These are phyloP conservation scores for Chaetodon trifasciatus DNA, from an alignment of 2,797 vertebrate genomes.

Conservation along the genomic window DNA sequence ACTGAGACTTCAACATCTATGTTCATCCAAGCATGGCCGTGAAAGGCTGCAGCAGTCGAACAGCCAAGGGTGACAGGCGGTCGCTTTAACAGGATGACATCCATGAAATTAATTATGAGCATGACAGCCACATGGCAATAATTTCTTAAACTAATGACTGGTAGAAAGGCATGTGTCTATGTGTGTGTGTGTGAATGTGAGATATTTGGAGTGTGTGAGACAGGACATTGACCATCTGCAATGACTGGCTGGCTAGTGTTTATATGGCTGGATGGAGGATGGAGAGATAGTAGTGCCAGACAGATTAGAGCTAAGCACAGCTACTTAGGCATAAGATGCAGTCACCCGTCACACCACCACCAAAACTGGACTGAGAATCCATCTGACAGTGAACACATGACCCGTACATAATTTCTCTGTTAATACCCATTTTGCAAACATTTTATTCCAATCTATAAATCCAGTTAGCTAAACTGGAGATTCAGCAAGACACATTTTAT, in stretches of 20 bases:
- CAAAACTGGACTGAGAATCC: conserved; percentile 13
- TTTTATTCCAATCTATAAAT: background rate
- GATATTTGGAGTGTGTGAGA: conserved; percentile 31
- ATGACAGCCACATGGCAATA: conserved; percentile 16
- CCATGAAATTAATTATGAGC: conserved; percentile 41
- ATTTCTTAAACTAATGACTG: conserved; percentile 43
- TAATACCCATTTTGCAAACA: background rate
- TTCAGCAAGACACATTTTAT: background rate
- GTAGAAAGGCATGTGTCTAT: conserved; percentile 25
- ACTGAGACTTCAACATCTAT: conserved; percentile 1
- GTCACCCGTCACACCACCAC: conserved; percentile 35
- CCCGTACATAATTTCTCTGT: background rate
- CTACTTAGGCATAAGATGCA: conserved; percentile 17
- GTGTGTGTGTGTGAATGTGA: background rate
- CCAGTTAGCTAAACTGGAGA: background rate
- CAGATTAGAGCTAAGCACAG: conserved; percentile 45
- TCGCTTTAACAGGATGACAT: conserved; percentile 26
- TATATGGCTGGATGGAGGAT: conserved; percentile 40
- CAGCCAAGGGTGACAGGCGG: conserved; percentile 10
- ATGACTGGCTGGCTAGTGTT: conserved; percentile 55
- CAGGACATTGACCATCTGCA: conserved; percentile 65
- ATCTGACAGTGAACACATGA: conserved; percentile 12
- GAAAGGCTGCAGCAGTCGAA: background rate
- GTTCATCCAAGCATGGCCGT: background rate
- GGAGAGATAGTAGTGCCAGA: conserved; percentile 49